These are phyloP conservation scores for Cantharis flavilabris DNA, from an alignment of 2,888 invertebrate genomes.

Conservation along the genomic window DNA sequence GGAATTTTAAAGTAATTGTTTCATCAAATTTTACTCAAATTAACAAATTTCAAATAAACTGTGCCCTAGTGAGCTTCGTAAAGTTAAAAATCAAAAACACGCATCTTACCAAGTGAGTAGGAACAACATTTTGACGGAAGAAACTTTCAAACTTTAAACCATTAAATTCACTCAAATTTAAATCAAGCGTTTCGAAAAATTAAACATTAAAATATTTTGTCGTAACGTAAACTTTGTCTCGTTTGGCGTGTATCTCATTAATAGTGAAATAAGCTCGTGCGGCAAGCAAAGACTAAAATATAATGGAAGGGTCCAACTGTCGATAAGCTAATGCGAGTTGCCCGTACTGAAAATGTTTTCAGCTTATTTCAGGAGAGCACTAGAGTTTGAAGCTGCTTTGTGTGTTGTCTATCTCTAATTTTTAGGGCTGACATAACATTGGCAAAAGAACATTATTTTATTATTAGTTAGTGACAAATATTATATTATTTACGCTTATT, in stretches of 20 bases:
- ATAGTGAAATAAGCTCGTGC: constrained; percentile 42
- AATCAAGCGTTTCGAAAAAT: neutral
- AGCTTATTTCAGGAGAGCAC: constrained; percentile 10
- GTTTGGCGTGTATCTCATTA: constrained; percentile 35
- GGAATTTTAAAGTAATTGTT: neutral
- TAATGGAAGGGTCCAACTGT: constrained; percentile 49
- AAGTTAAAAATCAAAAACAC: constrained; percentile 22
- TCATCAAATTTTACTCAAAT: neutral
- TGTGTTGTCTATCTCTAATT: constrained; percentile 23
- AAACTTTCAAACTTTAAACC: constrained; percentile 5
- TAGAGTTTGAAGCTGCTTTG: constrained; percentile 13
- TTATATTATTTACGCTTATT: neutral
- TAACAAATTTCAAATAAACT: neutral
- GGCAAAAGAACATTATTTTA: neutral
- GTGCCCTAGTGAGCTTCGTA: neutral
- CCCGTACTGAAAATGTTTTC: constrained; percentile 20
- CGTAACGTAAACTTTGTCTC: constrained; percentile 20
- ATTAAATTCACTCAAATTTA: constrained; percentile 3
- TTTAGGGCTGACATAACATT: constrained; percentile 2
- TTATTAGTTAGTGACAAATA: neutral
- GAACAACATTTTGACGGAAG: constrained; percentile 2
- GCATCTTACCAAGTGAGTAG: constrained; percentile 38
- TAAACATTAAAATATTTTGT: neutral
- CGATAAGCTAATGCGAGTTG: constrained; percentile 28
- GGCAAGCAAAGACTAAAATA: constrained; percentile 46